Base-by-base conservation (phyloP, 1,140 invertebrate species). In the Bombus ignitus region DNA sequence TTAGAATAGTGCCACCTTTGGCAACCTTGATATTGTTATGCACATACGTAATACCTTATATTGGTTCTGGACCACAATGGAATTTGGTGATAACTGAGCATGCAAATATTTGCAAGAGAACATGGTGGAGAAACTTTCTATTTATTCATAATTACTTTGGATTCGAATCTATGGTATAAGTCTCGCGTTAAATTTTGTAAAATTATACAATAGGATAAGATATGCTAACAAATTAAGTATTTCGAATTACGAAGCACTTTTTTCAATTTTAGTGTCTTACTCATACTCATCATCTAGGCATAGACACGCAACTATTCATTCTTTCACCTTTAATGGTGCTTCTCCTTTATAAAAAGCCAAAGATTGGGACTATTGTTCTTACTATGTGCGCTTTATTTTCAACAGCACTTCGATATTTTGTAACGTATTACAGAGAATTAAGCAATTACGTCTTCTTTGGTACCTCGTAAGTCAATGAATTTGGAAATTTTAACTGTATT, bases 291-390 rank as follows among this genome's bases (percentile, higher is more conserved):
- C 97, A 97, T 85, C 77, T 98, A 81, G 98, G 98, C 18, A 98
- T 98, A 90, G 98, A 98, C 91, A 98, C 97, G 81, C 97, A 98
- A 94, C 95, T 98, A 25, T 98, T 98, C 91, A 92, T 96, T 0
- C 90, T 97, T 8, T 97, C 97, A 0, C 97, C 97, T 0, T 77
- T 98, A 2, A 94, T 98, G 86, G 95, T 98, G 3, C 94, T 96
- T 32, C 92, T 96, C 0, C 89, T 98, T 8, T 97, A 97, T 95
- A 97, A 96, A 86, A 97, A 94, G 94, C 96, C 96, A 32, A 96
- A 94, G 76, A 89, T 95, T 35, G 97, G 97, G 47, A 89, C 95
- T 47, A 71, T 95, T 3, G 82, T 96, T 22, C 92, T 97, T 0
- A 66, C 93, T 1, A 66, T 91, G 2, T 90, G 97, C 10, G 97